Conservation (phyloP, 2,888 invertebrate genomes). For the Cosmopolites sordidus region DNA sequence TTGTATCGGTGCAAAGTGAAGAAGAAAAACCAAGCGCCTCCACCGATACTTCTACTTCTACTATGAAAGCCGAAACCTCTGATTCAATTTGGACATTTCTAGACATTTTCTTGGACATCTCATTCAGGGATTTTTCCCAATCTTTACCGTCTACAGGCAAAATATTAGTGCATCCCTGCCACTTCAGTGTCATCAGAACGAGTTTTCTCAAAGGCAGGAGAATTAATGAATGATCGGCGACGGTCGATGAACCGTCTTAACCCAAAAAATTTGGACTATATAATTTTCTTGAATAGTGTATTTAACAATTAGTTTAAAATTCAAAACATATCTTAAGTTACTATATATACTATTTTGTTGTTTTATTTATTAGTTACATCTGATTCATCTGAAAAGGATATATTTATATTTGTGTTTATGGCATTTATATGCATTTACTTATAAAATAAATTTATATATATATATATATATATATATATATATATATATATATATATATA, state of each 20-base stretch:
- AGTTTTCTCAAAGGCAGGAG: not conserved
- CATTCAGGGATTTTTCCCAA: not conserved
- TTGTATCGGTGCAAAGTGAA: not conserved
- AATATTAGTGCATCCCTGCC: constrained; percentile 8
- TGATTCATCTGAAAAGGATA: not conserved
- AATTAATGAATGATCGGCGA: not conserved
- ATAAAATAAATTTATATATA: no score
- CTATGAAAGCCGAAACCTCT: not conserved
- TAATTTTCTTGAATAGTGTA: not conserved
- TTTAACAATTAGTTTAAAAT: not conserved
- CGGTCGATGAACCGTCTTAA: not conserved
- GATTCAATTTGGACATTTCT: not conserved
- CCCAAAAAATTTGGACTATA: not conserved
- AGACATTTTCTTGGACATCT: constrained; percentile 1
- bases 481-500: no score
- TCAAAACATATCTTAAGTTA: not conserved
- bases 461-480: no score
- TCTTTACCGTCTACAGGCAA: not conserved
- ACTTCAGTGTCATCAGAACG: constrained; percentile 14
- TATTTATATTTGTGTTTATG: not conserved
- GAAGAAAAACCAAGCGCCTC: not conserved
- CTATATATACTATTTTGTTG: no score
- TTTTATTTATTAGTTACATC: no score
- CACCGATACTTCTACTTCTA: not conserved
- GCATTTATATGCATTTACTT: not conserved